A percentile compares a stretch with the other conserved stretches of the same genome.
Evolutionary conservation across 2,797 vertebrate genomes (phyloP).

Genomic region (Anguilla obscura): DNA sequence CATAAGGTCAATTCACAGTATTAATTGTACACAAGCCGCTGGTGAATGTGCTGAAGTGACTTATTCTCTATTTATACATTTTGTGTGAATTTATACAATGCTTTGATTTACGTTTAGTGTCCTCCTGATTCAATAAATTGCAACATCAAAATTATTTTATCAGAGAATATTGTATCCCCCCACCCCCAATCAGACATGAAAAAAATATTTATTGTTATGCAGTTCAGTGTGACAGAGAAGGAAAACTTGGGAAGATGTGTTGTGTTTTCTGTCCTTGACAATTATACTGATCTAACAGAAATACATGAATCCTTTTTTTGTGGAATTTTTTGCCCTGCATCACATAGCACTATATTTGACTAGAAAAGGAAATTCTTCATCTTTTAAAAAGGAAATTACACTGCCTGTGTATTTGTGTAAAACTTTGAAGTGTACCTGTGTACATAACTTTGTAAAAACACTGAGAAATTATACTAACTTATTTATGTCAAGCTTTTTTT

Average conservation of each 20-base stretch:
- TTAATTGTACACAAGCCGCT: slow-evolving; percentile 29
- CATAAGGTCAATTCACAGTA: slow-evolving; percentile 36
- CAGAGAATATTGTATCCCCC: slow-evolving; percentile 3
- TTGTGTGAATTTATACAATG: slow-evolving; percentile 26
- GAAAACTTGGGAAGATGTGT: background rate
- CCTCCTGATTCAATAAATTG: slow-evolving; percentile 31
- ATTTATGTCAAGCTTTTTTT: slow-evolving; percentile 91
- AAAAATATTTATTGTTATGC: background rate
- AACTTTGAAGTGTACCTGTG: slow-evolving; percentile 74
- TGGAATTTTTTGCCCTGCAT: slow-evolving; percentile 73
- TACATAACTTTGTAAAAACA: slow-evolving; percentile 81
- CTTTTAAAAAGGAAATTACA: slow-evolving; percentile 65
- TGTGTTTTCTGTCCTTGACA: background rate
- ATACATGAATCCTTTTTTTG: slow-evolving; percentile 40
- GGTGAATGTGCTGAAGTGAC: slow-evolving; percentile 25
- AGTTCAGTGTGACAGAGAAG: slow-evolving; percentile 1
- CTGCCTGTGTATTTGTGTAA: slow-evolving; percentile 66
- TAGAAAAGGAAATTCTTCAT: slow-evolving; percentile 54
- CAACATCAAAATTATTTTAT: slow-evolving; percentile 7
- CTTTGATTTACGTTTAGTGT: slow-evolving; percentile 19
- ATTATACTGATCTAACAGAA: background rate
- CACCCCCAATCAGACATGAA: background rate
- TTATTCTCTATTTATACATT: slow-evolving; percentile 22
- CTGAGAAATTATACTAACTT: slow-evolving; percentile 99
- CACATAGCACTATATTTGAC: slow-evolving; percentile 66